Evolutionary conservation across 2,888 invertebrate genomes (phyloP).

Genomic region (Xylota sylvarum): DNA sequence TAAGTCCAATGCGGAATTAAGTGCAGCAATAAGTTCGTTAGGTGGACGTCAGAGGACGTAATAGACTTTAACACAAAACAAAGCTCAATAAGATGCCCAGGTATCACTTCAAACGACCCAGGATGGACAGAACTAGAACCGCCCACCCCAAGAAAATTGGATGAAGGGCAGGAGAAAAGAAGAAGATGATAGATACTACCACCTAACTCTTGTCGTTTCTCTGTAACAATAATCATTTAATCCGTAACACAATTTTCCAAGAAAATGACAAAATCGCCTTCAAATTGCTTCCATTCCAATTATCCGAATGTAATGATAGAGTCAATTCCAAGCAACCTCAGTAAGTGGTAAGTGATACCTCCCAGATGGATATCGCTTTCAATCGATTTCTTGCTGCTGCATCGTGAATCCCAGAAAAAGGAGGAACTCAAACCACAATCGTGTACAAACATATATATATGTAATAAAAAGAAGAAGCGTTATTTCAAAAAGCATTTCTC

Average conservation of each 20-base stretch:
- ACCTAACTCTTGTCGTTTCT: no score
- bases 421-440: constrained; percentile 49
- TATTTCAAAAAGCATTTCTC: constrained; percentile 46
- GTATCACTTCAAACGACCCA: no score
- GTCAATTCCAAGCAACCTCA: constrained; percentile 25
- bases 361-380: constrained; percentile 37
- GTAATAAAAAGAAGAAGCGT: constrained; percentile 65
- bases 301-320: constrained; percentile 10
- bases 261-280: neutral
- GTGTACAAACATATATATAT: constrained; percentile 25
- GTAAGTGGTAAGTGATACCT: constrained; percentile 36
- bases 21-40: no score
- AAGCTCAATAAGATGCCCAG: no score
- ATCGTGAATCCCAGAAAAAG: constrained; percentile 18
- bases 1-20: no score
- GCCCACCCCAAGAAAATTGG: no score
- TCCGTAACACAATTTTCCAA: neutral
- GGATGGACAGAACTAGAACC: no score
- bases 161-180: no score
- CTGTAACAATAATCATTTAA: no score
- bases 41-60: no score
- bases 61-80: no score
- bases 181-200: no score
- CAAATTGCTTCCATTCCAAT: constrained; percentile 23
- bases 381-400: constrained; percentile 46